Conservation (phyloP, 2,797 vertebrate species). For the Acanthurus tractus region DNA sequence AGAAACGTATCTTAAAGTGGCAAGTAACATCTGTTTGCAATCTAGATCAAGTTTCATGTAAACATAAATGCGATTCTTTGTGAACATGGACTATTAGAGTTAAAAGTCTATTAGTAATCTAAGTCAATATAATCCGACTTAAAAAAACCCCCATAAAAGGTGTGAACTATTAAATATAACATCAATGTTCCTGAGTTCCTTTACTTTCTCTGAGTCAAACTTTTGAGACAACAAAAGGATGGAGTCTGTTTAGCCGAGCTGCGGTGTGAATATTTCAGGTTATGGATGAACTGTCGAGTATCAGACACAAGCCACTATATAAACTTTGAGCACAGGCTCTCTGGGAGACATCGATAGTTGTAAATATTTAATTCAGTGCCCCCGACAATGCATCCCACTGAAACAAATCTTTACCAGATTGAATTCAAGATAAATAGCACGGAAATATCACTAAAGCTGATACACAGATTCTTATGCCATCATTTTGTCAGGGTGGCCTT, state of each 20-base stretch:
- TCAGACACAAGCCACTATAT: constrained; percentile 77
- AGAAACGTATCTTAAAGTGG: background rate
- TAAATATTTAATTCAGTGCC: constrained; percentile 86
- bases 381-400: constrained; percentile 79
- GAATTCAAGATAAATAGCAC: constrained; percentile 79
- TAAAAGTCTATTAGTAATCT: background rate
- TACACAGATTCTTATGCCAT: constrained; percentile 49
- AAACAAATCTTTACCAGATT: constrained; percentile 81
- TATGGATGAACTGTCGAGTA: constrained; percentile 77
- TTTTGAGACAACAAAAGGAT: constrained; percentile 26
- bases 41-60: background rate
- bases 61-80: background rate
- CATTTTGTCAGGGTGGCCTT: constrained; percentile 47
- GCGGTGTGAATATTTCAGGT: constrained; percentile 69
- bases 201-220: constrained; percentile 25
- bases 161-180: constrained; percentile 16
- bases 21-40: background rate
- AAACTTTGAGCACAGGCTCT: constrained; percentile 80
- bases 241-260: constrained; percentile 30
- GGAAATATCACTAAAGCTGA: constrained; percentile 74
- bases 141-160: background rate
- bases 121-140: background rate
- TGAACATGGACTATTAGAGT: background rate
- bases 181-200: constrained; percentile 15
- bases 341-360: constrained; percentile 75